Evolutionary conservation across 2,888 invertebrate species (phyloP), one percentile per base, ranked within the genome.

Genomic region (Taphrorychus bicolor): DNA sequence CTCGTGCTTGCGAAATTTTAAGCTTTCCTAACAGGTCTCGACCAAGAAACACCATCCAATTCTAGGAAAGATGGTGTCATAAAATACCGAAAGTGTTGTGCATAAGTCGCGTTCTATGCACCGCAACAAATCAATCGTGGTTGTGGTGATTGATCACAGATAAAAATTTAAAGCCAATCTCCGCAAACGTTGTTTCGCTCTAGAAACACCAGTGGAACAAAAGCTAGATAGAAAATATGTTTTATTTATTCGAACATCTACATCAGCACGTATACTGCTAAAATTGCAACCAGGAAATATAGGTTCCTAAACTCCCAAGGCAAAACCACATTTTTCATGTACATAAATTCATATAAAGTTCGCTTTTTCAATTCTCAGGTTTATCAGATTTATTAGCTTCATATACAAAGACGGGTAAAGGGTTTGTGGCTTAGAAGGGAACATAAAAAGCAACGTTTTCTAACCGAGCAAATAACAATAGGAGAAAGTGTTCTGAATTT

Each of bases 81-180:
- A 57, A 57, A 57, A 51, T 57, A 63, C 57, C 57, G 51, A 63
- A 51, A 49, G 41, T 41, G 2, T 57, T 42, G 14, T 59, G 24
- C 60, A 23, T 59, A 52, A n/a, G n/a, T n/a, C n/a, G n/a, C n/a
- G n/a, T n/a, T n/a, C n/a, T n/a, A n/a, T n/a, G n/a, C n/a, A n/a
- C n/a, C n/a, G n/a, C n/a, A n/a, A n/a, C n/a, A n/a, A n/a, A n/a
- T n/a, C n/a, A n/a, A n/a, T n/a, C n/a, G n/a, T n/a, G n/a, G n/a
- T n/a, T n/a, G n/a, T n/a, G n/a, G n/a, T n/a, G n/a, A n/a, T n/a
- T 60, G 66, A 16, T 49, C 66, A 61, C 57, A n/a, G n/a, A 61
- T 66, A 61, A 66, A 66, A 66, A 61, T 66, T 61, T 66, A 66
- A 66, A 66, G 58, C 57, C 66, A 61, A 66, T 61, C 61, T 61